Percentiles rank a stretch among this genome's conserved stretches.
phyloP scores from a whole-genome alignment of 2,113 vertebrate species.

The Pantherophis guttatus region DNA sequence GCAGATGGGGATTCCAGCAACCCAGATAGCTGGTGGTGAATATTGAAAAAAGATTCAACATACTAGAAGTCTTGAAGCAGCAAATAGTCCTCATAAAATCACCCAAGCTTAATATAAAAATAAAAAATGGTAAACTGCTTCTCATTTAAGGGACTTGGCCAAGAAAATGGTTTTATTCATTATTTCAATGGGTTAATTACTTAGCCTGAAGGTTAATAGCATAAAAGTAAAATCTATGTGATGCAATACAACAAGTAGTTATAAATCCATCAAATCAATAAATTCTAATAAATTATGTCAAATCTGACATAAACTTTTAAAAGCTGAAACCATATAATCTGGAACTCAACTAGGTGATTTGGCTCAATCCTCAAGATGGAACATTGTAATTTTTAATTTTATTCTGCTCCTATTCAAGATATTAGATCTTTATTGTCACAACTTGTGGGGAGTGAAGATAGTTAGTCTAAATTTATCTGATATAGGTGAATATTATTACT shows the following conservation, averaged over 20 bases:
- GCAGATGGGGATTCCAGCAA: background rate
- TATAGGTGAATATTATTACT: background rate
- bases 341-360: background rate
- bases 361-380: background rate
- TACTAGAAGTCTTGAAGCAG: background rate
- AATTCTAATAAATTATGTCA: background rate
- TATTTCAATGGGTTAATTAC: background rate
- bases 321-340: background rate
- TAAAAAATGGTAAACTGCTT: background rate
- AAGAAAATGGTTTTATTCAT: background rate
- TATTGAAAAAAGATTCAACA: background rate
- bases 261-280: background rate
- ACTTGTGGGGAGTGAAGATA: background rate
- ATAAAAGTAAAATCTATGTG: background rate
- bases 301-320: background rate
- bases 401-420: background rate
- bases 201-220: background rate
- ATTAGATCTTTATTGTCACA: background rate
- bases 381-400: background rate
- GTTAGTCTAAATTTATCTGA: background rate
- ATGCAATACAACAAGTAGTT: background rate
- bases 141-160: background rate
- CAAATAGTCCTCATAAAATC: background rate
- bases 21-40: background rate
- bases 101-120: background rate